Evolutionary conservation across 2,888 invertebrate species (phyloP).

Genomic region (Diarsia rubi): DNA sequence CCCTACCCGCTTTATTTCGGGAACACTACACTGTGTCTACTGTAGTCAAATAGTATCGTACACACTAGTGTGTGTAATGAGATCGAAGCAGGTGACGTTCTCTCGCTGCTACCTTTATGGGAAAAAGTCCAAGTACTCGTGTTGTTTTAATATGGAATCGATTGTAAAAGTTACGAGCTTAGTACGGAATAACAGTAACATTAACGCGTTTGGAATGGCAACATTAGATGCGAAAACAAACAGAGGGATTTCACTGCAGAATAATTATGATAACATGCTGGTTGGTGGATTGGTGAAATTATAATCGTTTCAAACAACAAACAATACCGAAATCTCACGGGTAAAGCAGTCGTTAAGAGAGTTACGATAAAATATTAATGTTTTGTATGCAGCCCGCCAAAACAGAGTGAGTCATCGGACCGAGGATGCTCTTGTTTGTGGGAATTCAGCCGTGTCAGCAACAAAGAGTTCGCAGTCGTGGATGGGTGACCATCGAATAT

Average conservation of each 20-base stretch:
- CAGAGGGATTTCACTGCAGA: conserved; percentile 5
- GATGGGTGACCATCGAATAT: neutral
- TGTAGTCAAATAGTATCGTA: neutral
- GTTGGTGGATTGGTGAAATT: neutral
- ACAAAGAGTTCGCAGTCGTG: conserved; percentile 17
- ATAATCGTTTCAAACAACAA: conserved; percentile 38
- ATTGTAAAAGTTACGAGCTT: conserved; percentile 12
- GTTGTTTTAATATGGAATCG: conserved; percentile 17
- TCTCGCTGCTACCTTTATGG: neutral
- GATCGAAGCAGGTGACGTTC: neutral
- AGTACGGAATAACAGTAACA: conserved; percentile 18
- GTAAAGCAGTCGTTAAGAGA: conserved; percentile 14
- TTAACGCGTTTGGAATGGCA: conserved; percentile 32
- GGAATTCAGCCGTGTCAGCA: conserved; percentile 22
- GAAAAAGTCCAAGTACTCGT: neutral
- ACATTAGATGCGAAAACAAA: conserved; percentile 25
- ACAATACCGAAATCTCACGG: conserved; percentile 36
- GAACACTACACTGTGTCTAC: neutral
- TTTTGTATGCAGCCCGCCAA: conserved; percentile 28
- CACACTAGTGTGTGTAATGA: neutral
- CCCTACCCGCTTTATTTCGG: neutral
- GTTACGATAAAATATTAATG: conserved; percentile 44
- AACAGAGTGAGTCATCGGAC: conserved; percentile 56
- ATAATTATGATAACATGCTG: conserved; percentile 32
- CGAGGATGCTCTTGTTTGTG: conserved; percentile 44